Conservation (phyloP, 2,113 vertebrate species). For the Ceyx cyanopectus region DNA sequence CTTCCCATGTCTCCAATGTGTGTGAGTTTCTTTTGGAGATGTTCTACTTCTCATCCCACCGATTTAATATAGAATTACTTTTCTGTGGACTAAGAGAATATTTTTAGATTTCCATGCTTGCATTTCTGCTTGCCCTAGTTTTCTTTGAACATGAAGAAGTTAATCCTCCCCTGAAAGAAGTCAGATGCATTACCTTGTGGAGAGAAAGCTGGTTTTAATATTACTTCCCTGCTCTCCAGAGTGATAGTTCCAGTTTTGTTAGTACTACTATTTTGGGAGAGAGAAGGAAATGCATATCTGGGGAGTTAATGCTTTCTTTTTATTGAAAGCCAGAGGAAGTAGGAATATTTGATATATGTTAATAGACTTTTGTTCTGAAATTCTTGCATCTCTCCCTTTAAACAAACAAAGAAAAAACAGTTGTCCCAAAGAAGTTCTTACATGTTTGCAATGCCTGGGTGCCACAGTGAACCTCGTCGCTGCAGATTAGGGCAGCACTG, state of each 20-base stretch:
- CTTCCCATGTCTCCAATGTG: not conserved
- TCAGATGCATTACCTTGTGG: not conserved
- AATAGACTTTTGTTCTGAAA: not conserved
- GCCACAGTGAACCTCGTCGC: not conserved
- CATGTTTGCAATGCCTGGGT: not conserved
- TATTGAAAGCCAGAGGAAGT: not conserved
- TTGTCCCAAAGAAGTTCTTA: not conserved
- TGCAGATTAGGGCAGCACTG: fast-evolving
- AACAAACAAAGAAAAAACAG: not conserved
- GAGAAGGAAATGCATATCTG: not conserved
- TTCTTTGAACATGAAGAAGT: slow-evolving; percentile 29
- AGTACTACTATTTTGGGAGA: not conserved
- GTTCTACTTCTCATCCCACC: not conserved
- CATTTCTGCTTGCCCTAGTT: slow-evolving; percentile 25
- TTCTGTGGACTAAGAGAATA: not conserved
- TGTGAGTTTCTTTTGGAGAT: not conserved
- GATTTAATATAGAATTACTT: not conserved
- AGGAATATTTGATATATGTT: not conserved
- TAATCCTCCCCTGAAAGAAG: slow-evolving; percentile 31
- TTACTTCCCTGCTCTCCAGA: not conserved
- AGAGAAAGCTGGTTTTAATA: slow-evolving; percentile 10
- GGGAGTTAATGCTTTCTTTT: not conserved
- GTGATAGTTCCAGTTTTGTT: not conserved
- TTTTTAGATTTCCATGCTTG: slow-evolving; percentile 28
- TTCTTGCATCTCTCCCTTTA: not conserved